Conservation (phyloP, 92 coral and sea anemone species). For the Zoanthus solanderi region DNA sequence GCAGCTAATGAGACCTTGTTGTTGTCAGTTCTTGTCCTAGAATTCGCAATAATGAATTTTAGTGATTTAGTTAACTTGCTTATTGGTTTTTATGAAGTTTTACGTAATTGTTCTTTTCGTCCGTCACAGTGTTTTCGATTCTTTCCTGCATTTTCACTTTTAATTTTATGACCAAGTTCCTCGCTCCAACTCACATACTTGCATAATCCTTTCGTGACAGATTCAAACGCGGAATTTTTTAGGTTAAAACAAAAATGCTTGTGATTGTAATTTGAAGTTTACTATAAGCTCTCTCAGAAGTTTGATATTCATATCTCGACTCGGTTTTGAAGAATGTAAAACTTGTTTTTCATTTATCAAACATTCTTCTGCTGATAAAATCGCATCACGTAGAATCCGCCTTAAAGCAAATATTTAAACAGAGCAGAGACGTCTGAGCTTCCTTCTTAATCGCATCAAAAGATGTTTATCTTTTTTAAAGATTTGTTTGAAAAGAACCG, state of each 20-base stretch:
- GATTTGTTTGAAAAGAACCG: slow-evolving; percentile 10
- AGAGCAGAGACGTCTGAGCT: slow-evolving; percentile 6
- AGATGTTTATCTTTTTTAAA: slow-evolving; percentile 20
- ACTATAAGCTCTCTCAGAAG: not conserved
- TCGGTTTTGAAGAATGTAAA: not conserved
- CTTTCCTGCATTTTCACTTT: no score
- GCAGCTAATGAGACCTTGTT: not conserved
- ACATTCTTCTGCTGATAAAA: slow-evolving; percentile 19
- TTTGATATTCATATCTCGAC: not conserved
- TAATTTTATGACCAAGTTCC: not conserved
- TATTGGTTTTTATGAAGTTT: no score
- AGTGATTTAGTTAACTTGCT: no score
- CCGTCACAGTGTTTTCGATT: no score
- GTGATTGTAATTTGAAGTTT: not conserved
- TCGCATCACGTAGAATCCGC: slow-evolving; percentile 38
- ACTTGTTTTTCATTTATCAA: not conserved
- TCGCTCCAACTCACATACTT: not conserved
- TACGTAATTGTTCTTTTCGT: no score
- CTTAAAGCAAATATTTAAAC: slow-evolving; percentile 30
- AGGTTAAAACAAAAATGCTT: not conserved
- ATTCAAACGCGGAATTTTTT: not conserved
- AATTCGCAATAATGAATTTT: not conserved
- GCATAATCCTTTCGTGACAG: not conserved
- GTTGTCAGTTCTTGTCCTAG: not conserved
- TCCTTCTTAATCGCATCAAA: slow-evolving; percentile 8